These are phyloP conservation scores for Conus canariensis DNA, from an alignment of 2,888 invertebrate species.

Conservation along the genomic window DNA sequence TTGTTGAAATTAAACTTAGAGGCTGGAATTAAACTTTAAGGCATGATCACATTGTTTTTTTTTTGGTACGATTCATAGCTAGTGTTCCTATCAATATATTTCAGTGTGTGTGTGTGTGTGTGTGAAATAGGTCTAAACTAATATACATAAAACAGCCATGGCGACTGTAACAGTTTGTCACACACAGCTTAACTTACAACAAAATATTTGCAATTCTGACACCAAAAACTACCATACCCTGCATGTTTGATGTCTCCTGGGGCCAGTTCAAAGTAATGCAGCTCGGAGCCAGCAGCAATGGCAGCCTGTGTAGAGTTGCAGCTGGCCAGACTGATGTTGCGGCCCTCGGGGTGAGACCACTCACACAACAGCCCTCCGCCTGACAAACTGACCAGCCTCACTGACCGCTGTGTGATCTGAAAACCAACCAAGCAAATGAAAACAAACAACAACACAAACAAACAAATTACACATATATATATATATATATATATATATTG, in stretches of 20 bases:
- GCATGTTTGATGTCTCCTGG: constrained; percentile 77
- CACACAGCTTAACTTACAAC: no score
- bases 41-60: no score
- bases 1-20: no score
- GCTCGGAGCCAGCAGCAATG: constrained; percentile 91
- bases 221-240: constrained; percentile 57
- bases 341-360: constrained; percentile 80
- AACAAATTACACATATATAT: not conserved
- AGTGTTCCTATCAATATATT: no score
- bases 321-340: constrained; percentile 92
- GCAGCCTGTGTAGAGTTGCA: constrained; percentile 88
- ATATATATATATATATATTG: no score
- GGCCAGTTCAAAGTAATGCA: constrained; percentile 90
- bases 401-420: constrained; percentile 86
- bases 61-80: no score
- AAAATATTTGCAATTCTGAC: no score
- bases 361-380: constrained; percentile 82
- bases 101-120: no score
- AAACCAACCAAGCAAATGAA: not conserved
- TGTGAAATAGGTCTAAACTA: no score
- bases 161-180: no score
- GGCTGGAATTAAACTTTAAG: no score
- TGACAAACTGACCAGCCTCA: constrained; percentile 86
- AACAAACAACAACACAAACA: not conserved
- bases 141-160: no score